phyloP scores from a whole-genome alignment of 2,113 vertebrate genomes.

The Gymnorhina tibicen region DNA sequence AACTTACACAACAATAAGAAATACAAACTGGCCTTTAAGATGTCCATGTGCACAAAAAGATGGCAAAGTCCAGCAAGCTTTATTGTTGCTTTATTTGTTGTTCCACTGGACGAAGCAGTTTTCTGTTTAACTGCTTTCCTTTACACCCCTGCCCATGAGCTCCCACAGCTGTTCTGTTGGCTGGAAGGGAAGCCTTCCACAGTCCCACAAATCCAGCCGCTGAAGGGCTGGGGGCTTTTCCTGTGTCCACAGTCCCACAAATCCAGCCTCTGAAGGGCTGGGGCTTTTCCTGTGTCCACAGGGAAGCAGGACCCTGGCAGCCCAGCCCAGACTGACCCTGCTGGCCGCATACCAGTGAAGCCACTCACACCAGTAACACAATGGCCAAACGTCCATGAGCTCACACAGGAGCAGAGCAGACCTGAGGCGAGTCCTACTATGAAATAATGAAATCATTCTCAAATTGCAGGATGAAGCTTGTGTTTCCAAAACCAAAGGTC shows the following conservation, averaged over 20 bases:
- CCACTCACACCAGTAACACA: neutral
- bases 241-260: neutral
- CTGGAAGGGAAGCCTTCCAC: neutral
- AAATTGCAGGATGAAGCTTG: neutral
- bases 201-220: neutral
- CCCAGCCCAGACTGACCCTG: neutral
- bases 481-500: neutral
- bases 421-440: neutral
- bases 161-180: accelerated
- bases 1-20: neutral
- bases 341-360: neutral
- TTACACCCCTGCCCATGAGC: accelerated
- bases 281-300: neutral
- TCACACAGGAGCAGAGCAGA: neutral
- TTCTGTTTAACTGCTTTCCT: neutral
- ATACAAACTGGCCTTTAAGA: neutral
- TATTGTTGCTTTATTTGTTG: neutral
- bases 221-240: neutral
- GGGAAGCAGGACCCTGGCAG: neutral
- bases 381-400: neutral
- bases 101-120: neutral
- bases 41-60: neutral
- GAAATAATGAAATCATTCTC: neutral
- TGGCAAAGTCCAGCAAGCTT: neutral
- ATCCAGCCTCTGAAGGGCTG: neutral